Percentiles rank a stretch among this genome's conserved stretches.
phyloP scores from a whole-genome alignment of 2,797 vertebrate species.

The Corythornis leucogaster region DNA sequence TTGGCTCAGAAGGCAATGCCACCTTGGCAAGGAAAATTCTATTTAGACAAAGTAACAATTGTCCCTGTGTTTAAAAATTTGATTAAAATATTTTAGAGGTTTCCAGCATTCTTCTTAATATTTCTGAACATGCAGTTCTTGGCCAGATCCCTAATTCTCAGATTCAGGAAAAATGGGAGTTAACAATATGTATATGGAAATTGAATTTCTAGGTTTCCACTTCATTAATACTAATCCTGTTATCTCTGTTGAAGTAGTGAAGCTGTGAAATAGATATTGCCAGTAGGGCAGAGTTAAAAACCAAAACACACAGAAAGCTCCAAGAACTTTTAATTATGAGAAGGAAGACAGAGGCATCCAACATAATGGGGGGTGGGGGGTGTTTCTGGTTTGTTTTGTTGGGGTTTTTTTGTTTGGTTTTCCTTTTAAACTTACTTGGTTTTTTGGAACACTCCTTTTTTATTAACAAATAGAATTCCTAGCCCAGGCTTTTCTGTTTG shows the following conservation, averaged over 20 bases:
- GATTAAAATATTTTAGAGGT: neutral
- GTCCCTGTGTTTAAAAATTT: neutral
- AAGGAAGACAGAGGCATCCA: neutral
- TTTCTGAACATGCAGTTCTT: neutral
- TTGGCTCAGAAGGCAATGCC: neutral
- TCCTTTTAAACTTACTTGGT: neutral
- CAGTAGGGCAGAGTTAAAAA: neutral
- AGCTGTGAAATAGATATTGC: neutral
- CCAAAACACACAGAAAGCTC: neutral
- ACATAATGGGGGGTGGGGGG: neutral
- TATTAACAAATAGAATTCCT: constrained; percentile 29
- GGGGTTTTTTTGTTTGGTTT: neutral
- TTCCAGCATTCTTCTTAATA: neutral
- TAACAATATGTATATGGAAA: neutral
- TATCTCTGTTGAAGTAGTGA: neutral
- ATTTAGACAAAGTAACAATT: neutral
- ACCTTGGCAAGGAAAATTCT: neutral
- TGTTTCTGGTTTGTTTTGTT: neutral
- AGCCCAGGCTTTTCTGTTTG: constrained; percentile 19
- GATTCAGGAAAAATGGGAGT: neutral
- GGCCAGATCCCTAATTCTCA: neutral
- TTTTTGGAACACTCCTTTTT: constrained; percentile 19
- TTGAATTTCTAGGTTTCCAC: neutral
- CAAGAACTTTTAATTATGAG: neutral
- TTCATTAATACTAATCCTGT: neutral